These are phyloP conservation scores for Prosopocoilus inquinatus DNA, from an alignment of 2,888 invertebrate genomes.

Conservation along the genomic window DNA sequence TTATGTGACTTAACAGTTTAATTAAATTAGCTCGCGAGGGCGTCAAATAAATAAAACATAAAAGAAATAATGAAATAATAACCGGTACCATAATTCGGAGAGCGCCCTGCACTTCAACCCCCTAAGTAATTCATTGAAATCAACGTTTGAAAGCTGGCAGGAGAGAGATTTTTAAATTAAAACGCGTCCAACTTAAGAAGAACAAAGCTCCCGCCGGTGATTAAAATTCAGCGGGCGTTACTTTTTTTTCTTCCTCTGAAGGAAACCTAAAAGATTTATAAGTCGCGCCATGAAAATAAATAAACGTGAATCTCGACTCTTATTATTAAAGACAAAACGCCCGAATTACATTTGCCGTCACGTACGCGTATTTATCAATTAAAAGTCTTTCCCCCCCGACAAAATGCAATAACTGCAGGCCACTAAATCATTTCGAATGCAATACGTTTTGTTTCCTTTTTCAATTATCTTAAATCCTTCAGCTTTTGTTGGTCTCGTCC, in stretches of 20 bases:
- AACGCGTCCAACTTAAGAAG: background rate
- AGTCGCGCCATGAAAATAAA: background rate
- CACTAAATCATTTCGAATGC: conserved; percentile 46
- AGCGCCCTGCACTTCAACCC: background rate
- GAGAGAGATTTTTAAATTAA: no score
- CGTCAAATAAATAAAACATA: no score
- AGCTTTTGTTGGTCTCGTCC: conserved; percentile 11
- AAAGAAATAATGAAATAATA: no score
- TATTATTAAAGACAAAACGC: conserved; percentile 13
- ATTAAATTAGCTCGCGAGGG: no score
- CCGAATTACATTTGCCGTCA: conserved; percentile 35
- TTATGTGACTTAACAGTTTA: no score
- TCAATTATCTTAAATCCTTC: conserved; percentile 29
- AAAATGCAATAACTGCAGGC: conserved; percentile 41
- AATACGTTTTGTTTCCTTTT: conserved; percentile 43
- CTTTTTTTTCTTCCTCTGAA: background rate
- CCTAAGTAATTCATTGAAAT: background rate
- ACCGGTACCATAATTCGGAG: no score
- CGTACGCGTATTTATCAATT: conserved; percentile 47
- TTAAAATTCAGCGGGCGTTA: conserved; percentile 17
- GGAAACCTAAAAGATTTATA: background rate
- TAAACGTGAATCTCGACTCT: conserved; percentile 1
- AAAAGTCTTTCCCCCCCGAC: conserved; percentile 35
- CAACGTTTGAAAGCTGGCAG: background rate
- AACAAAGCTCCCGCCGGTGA: conserved; percentile 17